Evolutionary conservation across 2,797 vertebrate species (phyloP).

Genomic region (Rallus crepitans): DNA sequence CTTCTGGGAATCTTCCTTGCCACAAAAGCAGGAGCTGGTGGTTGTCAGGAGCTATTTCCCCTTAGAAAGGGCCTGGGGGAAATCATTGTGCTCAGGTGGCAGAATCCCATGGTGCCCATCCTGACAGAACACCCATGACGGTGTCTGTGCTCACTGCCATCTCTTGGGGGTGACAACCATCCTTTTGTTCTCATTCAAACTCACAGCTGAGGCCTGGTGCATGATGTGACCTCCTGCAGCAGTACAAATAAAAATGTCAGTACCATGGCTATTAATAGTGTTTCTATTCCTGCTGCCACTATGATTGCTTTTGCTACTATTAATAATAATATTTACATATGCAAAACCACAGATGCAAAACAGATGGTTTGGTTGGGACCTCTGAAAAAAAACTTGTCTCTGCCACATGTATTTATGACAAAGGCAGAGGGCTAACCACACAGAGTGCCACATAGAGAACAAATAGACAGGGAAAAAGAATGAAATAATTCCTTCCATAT

Average conservation of each 20-base stretch:
- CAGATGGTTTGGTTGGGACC: constrained; percentile 59
- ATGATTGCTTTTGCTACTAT: constrained; percentile 55
- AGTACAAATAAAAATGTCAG: constrained; percentile 49
- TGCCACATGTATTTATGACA: constrained; percentile 55
- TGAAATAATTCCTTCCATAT: constrained; percentile 70
- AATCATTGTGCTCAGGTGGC: rapidly evolving
- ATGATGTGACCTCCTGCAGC: constrained; percentile 28
- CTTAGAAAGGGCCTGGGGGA: neutral
- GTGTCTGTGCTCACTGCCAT: neutral
- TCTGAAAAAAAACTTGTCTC: constrained; percentile 51
- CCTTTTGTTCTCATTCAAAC: neutral
- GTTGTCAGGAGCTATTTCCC: neutral
- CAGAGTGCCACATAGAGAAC: constrained; percentile 43
- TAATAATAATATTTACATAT: constrained; percentile 75
- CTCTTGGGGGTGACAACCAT: neutral
- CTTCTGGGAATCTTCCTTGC: neutral
- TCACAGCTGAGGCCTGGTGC: neutral
- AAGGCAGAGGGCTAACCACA: constrained; percentile 52
- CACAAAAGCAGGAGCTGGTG: neutral
- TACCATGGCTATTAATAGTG: constrained; percentile 53
- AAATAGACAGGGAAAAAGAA: constrained; percentile 50
- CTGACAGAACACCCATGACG: neutral
- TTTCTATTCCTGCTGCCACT: constrained; percentile 64
- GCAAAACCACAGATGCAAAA: constrained; percentile 70
- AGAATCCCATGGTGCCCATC: rapidly evolving